Evolutionary conservation across 2,888 invertebrate genomes (phyloP).

Genomic region (Campoplex capitator): DNA sequence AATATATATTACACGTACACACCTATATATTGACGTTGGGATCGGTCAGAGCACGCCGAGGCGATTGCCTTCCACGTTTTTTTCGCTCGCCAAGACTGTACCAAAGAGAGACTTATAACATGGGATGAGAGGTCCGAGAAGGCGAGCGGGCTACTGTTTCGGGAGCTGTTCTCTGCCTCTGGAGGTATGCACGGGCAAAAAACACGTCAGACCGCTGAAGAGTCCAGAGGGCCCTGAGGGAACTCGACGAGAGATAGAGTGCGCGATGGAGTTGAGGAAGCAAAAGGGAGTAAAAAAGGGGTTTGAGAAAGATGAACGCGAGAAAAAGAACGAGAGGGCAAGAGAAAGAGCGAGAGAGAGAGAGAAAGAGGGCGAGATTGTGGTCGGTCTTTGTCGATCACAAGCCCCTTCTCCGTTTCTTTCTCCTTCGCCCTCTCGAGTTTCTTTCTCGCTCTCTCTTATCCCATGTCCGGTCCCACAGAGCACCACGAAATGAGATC

Average conservation of each 20-base stretch:
- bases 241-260: slow-evolving; percentile 66
- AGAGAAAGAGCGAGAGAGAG: neutral
- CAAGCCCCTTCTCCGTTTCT: slow-evolving; percentile 27
- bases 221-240: slow-evolving; percentile 73
- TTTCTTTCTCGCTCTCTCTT: slow-evolving; percentile 63
- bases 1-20: neutral
- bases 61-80: slow-evolving; percentile 53
- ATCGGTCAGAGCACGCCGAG: slow-evolving; percentile 27
- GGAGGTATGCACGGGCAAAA: slow-evolving; percentile 84
- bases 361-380: slow-evolving; percentile 63
- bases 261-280: slow-evolving; percentile 67
- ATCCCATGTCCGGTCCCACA: slow-evolving; percentile 41
- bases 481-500: slow-evolving; percentile 53
- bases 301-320: slow-evolving; percentile 67
- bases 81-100: slow-evolving; percentile 83
- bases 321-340: slow-evolving; percentile 49
- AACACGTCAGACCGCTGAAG: slow-evolving; percentile 84
- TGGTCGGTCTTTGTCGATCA: slow-evolving; percentile 57
- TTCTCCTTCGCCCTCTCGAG: slow-evolving; percentile 40
- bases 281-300: slow-evolving; percentile 68
- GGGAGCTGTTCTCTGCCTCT: slow-evolving; percentile 80
- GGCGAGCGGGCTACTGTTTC: slow-evolving; percentile 84
- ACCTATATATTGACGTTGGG: slow-evolving; percentile 23
- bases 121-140: slow-evolving; percentile 37
- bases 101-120: slow-evolving; percentile 33